A percentile compares a stretch with the other conserved stretches of the same genome.
Evolutionary conservation across 2,888 invertebrate species (phyloP).

Genomic region (Nephrotoma appendiculata): DNA sequence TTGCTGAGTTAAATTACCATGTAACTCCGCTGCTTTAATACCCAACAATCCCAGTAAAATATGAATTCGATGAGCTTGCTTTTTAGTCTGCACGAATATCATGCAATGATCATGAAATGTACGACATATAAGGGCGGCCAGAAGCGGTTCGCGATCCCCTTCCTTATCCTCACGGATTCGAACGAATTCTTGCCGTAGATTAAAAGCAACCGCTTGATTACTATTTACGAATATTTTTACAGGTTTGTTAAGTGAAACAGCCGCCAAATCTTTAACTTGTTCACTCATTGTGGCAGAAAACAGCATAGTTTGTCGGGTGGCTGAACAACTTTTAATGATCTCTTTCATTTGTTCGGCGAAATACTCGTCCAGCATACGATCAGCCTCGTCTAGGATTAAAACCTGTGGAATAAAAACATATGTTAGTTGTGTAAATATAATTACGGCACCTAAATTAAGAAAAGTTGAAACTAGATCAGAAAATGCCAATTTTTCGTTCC

Average conservation of each 20-base stretch:
- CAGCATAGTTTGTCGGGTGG: conserved; percentile 86
- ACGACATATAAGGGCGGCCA: conserved; percentile 67
- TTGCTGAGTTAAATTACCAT: conserved; percentile 91
- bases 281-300: conserved; percentile 99
- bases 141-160: conserved; percentile 79
- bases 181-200: conserved; percentile 92
- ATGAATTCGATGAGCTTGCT: conserved; percentile 86
- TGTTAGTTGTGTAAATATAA: not conserved
- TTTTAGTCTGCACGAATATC: conserved; percentile 94
- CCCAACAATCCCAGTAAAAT: conserved; percentile 83
- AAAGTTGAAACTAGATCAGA: not conserved
- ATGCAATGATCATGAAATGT: conserved; percentile 86
- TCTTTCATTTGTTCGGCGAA: conserved; percentile 99
- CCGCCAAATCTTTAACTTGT: conserved; percentile 84
- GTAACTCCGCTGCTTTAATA: conserved; percentile 75
- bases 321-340: conserved; percentile 82
- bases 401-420: conserved; percentile 20
- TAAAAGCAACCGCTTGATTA: conserved; percentile 89
- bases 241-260: conserved; percentile 84
- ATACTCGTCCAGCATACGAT: conserved; percentile 93
- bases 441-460: not conserved
- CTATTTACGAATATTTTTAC: conserved; percentile 92
- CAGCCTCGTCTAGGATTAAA: conserved; percentile 49
- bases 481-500: not conserved
- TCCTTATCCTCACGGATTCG: conserved; percentile 80